Conservation (phyloP, 2,797 vertebrate species). For the Sebastes iracundus region DNA sequence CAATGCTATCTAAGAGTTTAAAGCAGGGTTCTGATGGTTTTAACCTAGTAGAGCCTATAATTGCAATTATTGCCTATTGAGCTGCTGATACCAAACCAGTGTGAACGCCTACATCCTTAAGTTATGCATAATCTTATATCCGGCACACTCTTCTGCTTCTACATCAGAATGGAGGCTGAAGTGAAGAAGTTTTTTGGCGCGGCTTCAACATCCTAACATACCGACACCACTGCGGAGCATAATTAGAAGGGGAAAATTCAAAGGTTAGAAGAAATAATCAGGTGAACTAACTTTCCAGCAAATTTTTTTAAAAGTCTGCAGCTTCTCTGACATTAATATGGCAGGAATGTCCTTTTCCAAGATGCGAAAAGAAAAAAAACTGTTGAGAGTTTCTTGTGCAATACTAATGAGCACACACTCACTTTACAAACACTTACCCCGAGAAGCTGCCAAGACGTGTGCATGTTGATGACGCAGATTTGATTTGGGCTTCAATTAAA, state of each 20-base stretch:
- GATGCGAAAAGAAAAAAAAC: not conserved
- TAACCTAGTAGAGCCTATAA: not conserved
- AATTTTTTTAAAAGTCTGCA: conserved; percentile 2
- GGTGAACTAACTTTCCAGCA: conserved; percentile 24
- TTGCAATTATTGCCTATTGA: conserved; percentile 4
- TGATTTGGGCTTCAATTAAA: conserved; percentile 31
- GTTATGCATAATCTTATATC: not conserved
- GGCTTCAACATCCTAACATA: not conserved
- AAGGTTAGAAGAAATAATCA: conserved; percentile 37
- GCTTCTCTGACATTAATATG: conserved; percentile 34
- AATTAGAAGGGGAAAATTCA: conserved; percentile 33
- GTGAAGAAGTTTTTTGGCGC: not conserved
- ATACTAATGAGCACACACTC: conserved; percentile 39
- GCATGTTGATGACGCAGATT: conserved; percentile 29
- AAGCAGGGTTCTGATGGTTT: not conserved
- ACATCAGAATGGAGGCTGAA: not conserved
- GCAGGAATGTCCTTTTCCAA: conserved; percentile 40
- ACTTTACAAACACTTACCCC: conserved; percentile 20
- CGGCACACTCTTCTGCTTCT: not conserved
- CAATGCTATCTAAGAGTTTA: conserved; percentile 15
- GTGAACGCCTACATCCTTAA: not conserved
- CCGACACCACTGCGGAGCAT: not conserved
- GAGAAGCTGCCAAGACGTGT: conserved; percentile 5
- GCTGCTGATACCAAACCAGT: not conserved
- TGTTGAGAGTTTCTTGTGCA: conserved; percentile 2